Conservation (phyloP, 2,113 vertebrate genomes). For the Tupaia tana region DNA sequence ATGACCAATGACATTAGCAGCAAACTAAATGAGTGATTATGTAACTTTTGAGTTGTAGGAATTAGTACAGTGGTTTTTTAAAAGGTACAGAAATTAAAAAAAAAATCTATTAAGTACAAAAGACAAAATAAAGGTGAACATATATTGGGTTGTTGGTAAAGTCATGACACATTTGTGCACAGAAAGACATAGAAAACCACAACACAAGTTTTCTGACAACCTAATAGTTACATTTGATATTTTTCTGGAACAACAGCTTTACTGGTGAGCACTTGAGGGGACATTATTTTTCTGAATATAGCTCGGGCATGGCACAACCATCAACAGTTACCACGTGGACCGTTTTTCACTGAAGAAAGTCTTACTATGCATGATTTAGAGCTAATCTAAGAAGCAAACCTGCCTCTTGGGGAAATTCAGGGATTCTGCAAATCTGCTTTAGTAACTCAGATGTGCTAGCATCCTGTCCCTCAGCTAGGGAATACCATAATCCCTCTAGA, state of each 20-base stretch:
- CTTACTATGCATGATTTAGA: neutral
- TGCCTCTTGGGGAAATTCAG: neutral
- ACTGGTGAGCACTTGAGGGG: neutral
- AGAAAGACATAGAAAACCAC: no score
- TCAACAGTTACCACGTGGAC: neutral
- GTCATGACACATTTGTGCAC: no score
- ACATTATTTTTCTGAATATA: neutral
- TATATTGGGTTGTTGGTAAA: neutral
- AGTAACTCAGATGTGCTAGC: neutral
- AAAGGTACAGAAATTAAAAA: neutral
- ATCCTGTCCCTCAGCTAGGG: neutral
- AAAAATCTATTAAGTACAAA: neutral
- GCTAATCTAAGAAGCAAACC: neutral
- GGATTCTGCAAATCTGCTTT: neutral
- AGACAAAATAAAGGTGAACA: neutral
- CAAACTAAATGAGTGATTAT: constrained; percentile 37
- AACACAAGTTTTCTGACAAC: no score
- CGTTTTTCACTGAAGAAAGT: neutral
- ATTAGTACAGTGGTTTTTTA: neutral
- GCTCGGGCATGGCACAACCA: neutral
- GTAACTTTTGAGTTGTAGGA: neutral
- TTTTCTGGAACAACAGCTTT: neutral
- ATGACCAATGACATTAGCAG: constrained; percentile 39
- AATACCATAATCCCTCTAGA: neutral
- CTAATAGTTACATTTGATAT: neutral